These are phyloP conservation scores for Nannobrachium achirus DNA, from an alignment of 2,113 vertebrate species.

Conservation along the genomic window DNA sequence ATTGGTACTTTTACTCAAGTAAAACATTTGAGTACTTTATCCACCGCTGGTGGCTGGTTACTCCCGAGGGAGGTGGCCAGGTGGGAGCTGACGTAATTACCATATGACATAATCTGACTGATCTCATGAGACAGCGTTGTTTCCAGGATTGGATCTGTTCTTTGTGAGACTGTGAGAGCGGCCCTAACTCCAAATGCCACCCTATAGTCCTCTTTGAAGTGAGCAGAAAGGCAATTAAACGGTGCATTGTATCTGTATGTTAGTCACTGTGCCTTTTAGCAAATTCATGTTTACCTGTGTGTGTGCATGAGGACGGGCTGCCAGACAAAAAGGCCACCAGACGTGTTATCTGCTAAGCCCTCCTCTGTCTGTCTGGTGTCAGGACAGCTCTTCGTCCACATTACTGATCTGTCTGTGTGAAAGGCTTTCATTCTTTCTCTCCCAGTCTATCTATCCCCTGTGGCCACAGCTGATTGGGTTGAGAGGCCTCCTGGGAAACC, in stretches of 20 bases:
- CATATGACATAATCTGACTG: slow-evolving; percentile 35
- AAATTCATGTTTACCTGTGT: slow-evolving; percentile 52
- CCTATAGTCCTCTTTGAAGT: background rate
- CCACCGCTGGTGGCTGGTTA: slow-evolving; percentile 36
- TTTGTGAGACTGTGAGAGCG: slow-evolving; percentile 11
- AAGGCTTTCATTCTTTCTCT: background rate
- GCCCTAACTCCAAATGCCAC: slow-evolving; percentile 17
- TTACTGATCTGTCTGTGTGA: slow-evolving; percentile 37
- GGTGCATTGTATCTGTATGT: slow-evolving; percentile 46
- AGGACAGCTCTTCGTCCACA: slow-evolving; percentile 53
- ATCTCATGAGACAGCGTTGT: slow-evolving; percentile 38
- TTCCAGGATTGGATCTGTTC: slow-evolving; percentile 19
- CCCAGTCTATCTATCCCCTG: background rate
- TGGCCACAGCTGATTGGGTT: slow-evolving; percentile 19
- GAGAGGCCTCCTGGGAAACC: too few species aligned
- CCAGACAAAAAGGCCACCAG: slow-evolving; percentile 64
- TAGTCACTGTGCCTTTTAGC: slow-evolving; percentile 48
- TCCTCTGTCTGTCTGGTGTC: slow-evolving; percentile 52
- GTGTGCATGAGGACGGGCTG: slow-evolving; percentile 25
- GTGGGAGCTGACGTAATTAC: slow-evolving; percentile 56
- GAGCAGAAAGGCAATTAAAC: slow-evolving; percentile 54
- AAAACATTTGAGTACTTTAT: too few species aligned
- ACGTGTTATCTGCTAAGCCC: slow-evolving; percentile 39
- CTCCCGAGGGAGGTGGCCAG: slow-evolving; percentile 33
- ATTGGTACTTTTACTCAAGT: too few species aligned